phyloP scores from a whole-genome alignment of 2,888 invertebrate genomes.

The Pilophorus perplexus region DNA sequence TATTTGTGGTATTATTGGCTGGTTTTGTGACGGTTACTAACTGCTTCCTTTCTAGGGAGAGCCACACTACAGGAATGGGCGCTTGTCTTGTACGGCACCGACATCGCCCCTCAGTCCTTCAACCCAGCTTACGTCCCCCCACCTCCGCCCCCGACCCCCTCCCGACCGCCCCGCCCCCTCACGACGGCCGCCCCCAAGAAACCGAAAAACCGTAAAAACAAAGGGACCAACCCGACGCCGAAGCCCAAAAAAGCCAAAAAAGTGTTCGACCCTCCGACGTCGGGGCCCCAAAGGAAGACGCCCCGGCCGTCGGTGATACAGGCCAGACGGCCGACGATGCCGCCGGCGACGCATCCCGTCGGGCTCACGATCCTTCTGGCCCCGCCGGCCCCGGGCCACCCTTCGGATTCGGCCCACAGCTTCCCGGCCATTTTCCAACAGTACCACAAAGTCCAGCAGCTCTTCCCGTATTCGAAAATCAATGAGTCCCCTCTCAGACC shows the following conservation, averaged over 20 bases:
- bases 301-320: constrained; percentile 46
- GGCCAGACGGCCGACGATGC: constrained; percentile 46
- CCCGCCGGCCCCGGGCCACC: constrained; percentile 51
- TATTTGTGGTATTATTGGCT: constrained; percentile 1
- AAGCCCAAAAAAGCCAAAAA: constrained; percentile 54
- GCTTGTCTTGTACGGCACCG: constrained; percentile 87
- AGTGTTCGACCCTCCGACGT: constrained; percentile 56
- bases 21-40: constrained; percentile 10
- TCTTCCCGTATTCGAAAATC: constrained; percentile 47
- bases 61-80: constrained; percentile 92
- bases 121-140: constrained; percentile 47
- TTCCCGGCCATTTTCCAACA: constrained; percentile 70
- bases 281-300: constrained; percentile 50
- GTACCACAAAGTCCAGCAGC: constrained; percentile 70
- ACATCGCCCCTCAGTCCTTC: constrained; percentile 53
- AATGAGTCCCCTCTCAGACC: constrained; percentile 47
- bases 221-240: constrained; percentile 56
- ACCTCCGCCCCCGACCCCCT: constrained; percentile 46
- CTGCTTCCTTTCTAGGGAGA: constrained; percentile 62
- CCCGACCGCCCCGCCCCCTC: constrained; percentile 34
- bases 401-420: constrained; percentile 52
- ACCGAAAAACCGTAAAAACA: constrained; percentile 60
- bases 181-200: constrained; percentile 51
- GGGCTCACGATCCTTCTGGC: constrained; percentile 51
- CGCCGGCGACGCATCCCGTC: constrained; percentile 48